Evolutionary conservation across 2,113 vertebrate species (phyloP).

Genomic region (Nycticryphes semicollaris): DNA sequence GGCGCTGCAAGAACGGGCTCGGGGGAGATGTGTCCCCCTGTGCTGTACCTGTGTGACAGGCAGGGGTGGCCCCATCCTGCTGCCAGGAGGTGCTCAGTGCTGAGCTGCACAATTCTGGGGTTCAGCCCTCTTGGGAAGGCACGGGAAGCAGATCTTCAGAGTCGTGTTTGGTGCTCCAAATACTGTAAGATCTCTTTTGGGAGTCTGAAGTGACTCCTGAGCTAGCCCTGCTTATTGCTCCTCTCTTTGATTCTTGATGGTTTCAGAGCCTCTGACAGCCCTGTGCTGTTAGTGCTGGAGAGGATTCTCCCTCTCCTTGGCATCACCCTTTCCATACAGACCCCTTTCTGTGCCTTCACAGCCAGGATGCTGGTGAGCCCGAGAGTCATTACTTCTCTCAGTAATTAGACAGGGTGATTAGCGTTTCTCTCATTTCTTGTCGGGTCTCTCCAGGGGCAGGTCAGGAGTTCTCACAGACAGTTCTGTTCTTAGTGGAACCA

Average conservation of each 20-base stretch:
- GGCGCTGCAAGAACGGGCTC: not conserved
- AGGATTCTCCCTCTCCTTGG: not conserved
- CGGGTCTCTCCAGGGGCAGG: not conserved
- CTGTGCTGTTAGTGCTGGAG: not conserved
- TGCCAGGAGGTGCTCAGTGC: accelerated
- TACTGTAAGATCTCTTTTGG: not conserved
- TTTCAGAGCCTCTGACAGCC: not conserved
- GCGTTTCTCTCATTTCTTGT: not conserved
- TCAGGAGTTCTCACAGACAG: not conserved
- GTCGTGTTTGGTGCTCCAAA: not conserved
- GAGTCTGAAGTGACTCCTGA: not conserved
- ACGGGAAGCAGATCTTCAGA: not conserved
- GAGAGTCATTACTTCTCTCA: not conserved
- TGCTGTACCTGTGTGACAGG: not conserved
- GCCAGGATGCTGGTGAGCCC: not conserved
- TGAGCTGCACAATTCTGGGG: not conserved
- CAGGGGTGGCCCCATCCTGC: not conserved
- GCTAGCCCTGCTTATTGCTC: not conserved
- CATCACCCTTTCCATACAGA: not conserved
- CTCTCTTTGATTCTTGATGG: not conserved
- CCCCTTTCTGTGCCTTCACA: not conserved
- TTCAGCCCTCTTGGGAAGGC: not conserved
- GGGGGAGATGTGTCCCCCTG: not conserved
- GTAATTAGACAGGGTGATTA: not conserved
- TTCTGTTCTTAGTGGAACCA: not conserved